Conservation (phyloP, 2,888 invertebrate species). For the Ochropleura plecta region DNA sequence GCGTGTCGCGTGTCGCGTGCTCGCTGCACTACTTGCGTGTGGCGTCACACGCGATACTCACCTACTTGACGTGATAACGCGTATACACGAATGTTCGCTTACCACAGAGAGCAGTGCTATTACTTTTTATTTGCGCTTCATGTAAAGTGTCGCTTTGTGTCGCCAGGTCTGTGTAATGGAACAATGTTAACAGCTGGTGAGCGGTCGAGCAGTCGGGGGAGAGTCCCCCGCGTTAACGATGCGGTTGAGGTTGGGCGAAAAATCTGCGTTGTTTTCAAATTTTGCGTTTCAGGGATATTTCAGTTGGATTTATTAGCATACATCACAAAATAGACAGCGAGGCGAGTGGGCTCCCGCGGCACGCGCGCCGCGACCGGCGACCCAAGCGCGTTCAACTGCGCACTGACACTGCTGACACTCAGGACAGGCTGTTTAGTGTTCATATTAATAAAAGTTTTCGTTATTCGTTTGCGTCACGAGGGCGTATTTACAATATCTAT, state of each 20-base stretch:
- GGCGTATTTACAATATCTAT: no score
- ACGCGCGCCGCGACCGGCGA: no score
- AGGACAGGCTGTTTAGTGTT: background rate
- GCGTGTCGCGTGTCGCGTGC: slow-evolving; percentile 17
- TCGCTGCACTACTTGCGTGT: slow-evolving; percentile 5
- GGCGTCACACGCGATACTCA: background rate
- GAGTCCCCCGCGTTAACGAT: background rate
- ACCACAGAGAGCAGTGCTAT: background rate
- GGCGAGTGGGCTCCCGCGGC: no score
- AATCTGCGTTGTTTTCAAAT: background rate
- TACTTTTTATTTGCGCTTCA: background rate
- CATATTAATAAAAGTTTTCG: background rate
- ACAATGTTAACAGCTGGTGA: background rate
- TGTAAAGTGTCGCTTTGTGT: background rate
- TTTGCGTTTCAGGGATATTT: background rate
- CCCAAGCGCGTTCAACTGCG: background rate
- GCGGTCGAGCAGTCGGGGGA: no score
- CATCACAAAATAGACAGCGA: background rate
- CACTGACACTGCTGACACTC: background rate
- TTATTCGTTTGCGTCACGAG: background rate
- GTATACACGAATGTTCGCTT: slow-evolving; percentile 1
- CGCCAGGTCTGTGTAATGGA: background rate
- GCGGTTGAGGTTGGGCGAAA: background rate
- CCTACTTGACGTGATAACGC: background rate
- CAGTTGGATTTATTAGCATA: background rate